Conservation (phyloP, 2,113 vertebrate genomes). For the Oncorhynchus tshawytscha region DNA sequence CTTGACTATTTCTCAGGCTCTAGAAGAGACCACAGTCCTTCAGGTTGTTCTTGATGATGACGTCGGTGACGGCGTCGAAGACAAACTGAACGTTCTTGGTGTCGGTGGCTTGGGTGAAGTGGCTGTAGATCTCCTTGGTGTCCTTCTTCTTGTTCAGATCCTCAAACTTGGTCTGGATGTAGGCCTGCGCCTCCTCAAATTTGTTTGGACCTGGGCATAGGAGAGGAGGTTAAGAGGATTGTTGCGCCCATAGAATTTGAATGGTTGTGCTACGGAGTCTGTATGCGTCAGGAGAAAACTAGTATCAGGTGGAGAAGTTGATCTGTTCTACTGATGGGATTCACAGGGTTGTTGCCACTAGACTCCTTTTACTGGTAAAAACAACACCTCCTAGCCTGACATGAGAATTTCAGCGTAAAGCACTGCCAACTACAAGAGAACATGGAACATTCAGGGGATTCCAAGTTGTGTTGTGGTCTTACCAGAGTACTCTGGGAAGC, state of each 20-base stretch:
- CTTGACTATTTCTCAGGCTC: conserved; percentile 46
- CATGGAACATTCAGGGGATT: too few species aligned
- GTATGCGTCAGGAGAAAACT: too few species aligned
- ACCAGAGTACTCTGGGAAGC: conserved; percentile 97
- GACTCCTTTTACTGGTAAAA: neutral
- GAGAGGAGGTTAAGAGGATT: neutral
- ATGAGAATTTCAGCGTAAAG: too few species aligned
- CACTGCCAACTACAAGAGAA: too few species aligned
- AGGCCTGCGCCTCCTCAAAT: conserved; percentile 88
- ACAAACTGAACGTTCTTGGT: conserved; percentile 99
- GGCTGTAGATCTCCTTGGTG: conserved; percentile 98
- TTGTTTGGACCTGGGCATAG: conserved; percentile 81
- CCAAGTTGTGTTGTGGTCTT: conserved; percentile 14
- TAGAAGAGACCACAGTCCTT: conserved; percentile 97
- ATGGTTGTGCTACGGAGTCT: too few species aligned
- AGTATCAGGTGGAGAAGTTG: neutral
- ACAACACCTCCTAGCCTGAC: neutral
- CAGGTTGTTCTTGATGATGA: conserved; percentile 99
- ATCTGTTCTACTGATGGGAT: neutral
- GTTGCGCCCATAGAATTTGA: neutral
- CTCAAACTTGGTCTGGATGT: conserved; percentile 98
- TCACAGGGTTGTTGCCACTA: neutral
- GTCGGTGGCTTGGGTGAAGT: conserved; percentile 98
- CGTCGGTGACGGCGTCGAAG: conserved; percentile 94
- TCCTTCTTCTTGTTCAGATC: conserved; percentile 98